Base-by-base conservation (phyloP, 1,140 invertebrate genomes). In the Pseudomyrmex dendroicus region DNA sequence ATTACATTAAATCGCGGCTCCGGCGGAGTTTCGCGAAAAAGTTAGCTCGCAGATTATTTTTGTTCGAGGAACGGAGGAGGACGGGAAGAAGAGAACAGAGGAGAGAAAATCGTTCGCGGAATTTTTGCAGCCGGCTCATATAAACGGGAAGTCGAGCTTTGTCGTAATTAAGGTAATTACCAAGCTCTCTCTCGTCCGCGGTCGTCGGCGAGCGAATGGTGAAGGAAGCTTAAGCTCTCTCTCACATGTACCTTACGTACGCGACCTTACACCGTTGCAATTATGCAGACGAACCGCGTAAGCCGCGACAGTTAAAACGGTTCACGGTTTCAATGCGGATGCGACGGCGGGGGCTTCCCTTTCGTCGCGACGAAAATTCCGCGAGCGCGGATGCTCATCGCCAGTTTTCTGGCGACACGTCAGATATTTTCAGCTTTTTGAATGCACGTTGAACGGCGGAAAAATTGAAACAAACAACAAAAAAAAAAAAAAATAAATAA, bases 101-200 rank as follows among this genome's bases (percentile, higher is more conserved):
- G 35, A 35, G 35, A 35, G 7, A 35, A 35, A 44, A 54, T 78
- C 15, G 15, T 52, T 10, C 25, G 59, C 25, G 25, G 13, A 77
- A 57, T 77, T 78, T 83, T 85, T 83, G 35, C 35, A 77, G 62
- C 70, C 83, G 76, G 44, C 63, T 62, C 57, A 59, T 84, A 87
- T 76, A 87, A 88, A 61, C 83, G 83, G 83, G 76, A 89, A 88
- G 86, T 90, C 86, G 80, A 89, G 88, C 89, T 89, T 76, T 68
- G 85, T 86, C 87, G 90, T 92, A 92, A 93, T 93, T 93, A 93
- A 93, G 91, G 92, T 92, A 93, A 92, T 93, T 90, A 90, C 86
- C 83, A 66, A 83, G 87, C 89, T 68, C 78, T 78, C 89, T 68
- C 78, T 78, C 63, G 77, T 70, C 57, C 84, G 73, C 76, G 52